Percentiles rank a stretch among this genome's conserved stretches.
Evolutionary conservation across 2,888 invertebrate genomes (phyloP).

Genomic region (Euplexia lucipara): DNA sequence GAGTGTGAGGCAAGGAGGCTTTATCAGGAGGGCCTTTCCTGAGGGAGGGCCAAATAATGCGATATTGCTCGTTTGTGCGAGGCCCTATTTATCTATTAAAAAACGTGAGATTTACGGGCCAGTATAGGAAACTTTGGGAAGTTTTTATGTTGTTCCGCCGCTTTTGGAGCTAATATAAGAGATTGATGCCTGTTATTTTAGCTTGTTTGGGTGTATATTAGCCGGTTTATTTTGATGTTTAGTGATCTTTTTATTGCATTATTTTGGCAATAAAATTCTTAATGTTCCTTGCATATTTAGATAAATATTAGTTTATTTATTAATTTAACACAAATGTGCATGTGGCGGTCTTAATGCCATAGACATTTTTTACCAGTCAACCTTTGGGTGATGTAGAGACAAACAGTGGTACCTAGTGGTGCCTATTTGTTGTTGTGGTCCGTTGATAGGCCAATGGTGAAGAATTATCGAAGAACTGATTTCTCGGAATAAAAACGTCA

Average conservation of each 20-base stretch:
- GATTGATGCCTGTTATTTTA: conserved; percentile 87
- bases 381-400: no score
- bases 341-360: no score
- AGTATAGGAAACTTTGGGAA: conserved; percentile 88
- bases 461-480: no score
- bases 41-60: conserved; percentile 90
- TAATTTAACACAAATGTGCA: no score
- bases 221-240: conserved; percentile 67
- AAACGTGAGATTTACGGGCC: conserved; percentile 88
- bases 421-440: no score
- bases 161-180: conserved; percentile 85
- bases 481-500: no score
- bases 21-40: conserved; percentile 91
- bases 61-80: conserved; percentile 91
- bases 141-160: conserved; percentile 88
- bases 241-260: conserved; percentile 56
- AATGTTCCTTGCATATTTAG: conserved; percentile 33
- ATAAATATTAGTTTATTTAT: no score
- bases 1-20: conserved; percentile 89
- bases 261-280: conserved; percentile 48
- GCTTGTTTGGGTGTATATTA: conserved; percentile 74
- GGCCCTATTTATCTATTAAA: conserved; percentile 91
- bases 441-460: no score
- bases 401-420: no score
- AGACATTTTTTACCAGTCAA: no score